A percentile compares a stretch with the other conserved stretches of the same genome.
Conservation (phyloP, 2,113 vertebrate genomes). For the Ophthalmolycus amberensis region DNA sequence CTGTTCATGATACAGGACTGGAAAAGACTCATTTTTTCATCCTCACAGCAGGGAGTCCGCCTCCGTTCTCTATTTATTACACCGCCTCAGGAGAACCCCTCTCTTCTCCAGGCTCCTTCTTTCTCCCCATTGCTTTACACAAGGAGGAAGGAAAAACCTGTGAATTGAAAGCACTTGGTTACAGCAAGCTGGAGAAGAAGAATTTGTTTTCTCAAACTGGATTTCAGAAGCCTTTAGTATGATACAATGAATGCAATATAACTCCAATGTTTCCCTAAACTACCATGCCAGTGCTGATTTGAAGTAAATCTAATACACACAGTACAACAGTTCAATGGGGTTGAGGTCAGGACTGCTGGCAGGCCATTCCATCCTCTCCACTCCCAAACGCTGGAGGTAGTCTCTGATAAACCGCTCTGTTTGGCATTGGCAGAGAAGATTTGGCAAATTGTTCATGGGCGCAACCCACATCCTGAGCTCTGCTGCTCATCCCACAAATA, state of each 20-base stretch:
- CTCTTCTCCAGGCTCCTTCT: constrained; percentile 1
- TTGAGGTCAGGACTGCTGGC: too few relatives aligned
- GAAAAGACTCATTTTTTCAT: constrained; percentile 4
- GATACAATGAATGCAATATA: constrained; percentile 23
- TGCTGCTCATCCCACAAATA: too few relatives aligned
- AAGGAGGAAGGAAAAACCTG: background rate
- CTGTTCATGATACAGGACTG: background rate
- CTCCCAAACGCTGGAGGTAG: too few relatives aligned
- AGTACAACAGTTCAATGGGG: too few relatives aligned
- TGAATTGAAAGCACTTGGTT: constrained; percentile 22
- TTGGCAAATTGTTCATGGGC: too few relatives aligned
- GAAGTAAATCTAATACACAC: background rate
- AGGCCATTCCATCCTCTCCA: too few relatives aligned
- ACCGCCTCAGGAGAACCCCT: constrained; percentile 4
- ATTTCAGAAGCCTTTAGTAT: background rate
- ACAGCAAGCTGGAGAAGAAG: background rate
- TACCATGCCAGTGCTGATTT: background rate
- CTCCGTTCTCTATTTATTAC: background rate
- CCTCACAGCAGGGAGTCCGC: constrained; percentile 7
- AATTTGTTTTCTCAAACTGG: background rate
- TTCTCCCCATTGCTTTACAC: background rate
- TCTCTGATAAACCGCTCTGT: too few relatives aligned
- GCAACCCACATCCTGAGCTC: too few relatives aligned
- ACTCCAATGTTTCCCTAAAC: background rate
- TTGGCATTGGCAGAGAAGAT: too few relatives aligned